Evolutionary conservation across 1,140 invertebrate genomes (phyloP).

Genomic region (Sinella curviseta): DNA sequence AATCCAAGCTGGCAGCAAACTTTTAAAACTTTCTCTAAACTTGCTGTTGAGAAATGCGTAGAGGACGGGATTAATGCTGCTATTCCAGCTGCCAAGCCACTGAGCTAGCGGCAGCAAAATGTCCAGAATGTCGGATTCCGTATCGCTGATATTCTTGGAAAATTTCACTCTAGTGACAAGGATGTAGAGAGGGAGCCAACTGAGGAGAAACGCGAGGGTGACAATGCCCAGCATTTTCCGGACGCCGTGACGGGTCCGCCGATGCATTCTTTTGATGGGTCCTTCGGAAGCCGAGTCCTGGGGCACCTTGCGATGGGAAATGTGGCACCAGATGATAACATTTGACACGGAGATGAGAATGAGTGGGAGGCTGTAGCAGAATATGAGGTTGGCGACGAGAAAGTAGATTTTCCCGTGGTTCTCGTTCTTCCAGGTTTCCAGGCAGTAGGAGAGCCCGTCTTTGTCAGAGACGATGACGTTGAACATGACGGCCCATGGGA

Average conservation of each 20-base stretch:
- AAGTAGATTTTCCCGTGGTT: no score
- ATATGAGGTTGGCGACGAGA: constrained; percentile 59
- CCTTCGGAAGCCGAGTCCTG: no score
- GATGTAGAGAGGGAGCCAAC: constrained; percentile 66
- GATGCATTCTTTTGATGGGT: constrained; percentile 51
- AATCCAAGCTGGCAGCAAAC: not conserved
- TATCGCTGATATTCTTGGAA: not conserved
- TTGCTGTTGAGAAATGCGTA: constrained; percentile 60
- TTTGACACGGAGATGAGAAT: constrained; percentile 61
- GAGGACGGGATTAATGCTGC: constrained; percentile 60
- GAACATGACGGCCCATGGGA: constrained; percentile 63
- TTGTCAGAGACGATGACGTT: constrained; percentile 44
- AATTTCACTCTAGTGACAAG: constrained; percentile 59
- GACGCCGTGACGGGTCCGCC: constrained; percentile 57
- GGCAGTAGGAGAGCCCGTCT: constrained; percentile 49
- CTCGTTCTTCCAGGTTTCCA: constrained; percentile 58
- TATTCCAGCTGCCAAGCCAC: constrained; percentile 65
- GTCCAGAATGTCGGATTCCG: constrained; percentile 53
- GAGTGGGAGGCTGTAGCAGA: constrained; percentile 61
- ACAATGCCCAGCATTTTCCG: constrained; percentile 71
- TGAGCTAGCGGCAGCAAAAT: constrained; percentile 63
- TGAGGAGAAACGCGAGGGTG: no score
- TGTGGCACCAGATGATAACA: constrained; percentile 58
- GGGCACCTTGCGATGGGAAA: no score
- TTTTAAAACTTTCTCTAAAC: constrained; percentile 1